phyloP scores from a whole-genome alignment of 2,888 invertebrate genomes.

The Sarcophaga variegata region DNA sequence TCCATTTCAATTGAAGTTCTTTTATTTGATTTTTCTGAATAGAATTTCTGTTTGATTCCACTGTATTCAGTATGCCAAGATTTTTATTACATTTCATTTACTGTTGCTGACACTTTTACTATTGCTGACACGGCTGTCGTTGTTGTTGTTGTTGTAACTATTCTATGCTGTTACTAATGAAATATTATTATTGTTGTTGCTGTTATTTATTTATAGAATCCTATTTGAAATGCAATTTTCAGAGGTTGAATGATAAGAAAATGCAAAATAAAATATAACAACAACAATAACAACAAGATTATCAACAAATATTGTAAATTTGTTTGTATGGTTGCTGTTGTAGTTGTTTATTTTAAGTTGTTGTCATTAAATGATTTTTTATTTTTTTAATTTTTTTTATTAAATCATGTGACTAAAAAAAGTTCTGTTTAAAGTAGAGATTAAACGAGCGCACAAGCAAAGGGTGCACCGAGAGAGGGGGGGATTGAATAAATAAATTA shows the following conservation, averaged over 20 bases:
- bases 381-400: neutral
- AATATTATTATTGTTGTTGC: neutral
- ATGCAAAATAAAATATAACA: neutral
- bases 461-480: neutral
- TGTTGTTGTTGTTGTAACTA: constrained; percentile 11
- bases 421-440: neutral
- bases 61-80: neutral
- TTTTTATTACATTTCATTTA: neutral
- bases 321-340: neutral
- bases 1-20: too few species aligned
- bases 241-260: constrained; percentile 47
- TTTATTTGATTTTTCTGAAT: too few species aligned
- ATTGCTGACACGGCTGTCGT: neutral
- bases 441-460: neutral
- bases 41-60: neutral
- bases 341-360: neutral
- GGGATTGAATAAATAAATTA: neutral
- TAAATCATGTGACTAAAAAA: constrained; percentile 60
- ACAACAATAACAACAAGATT: too few species aligned
- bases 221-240: constrained; percentile 55
- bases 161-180: neutral
- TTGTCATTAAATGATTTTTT: neutral
- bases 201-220: constrained; percentile 38
- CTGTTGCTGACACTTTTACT: neutral
- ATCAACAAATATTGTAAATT: neutral